Base-by-base conservation (phyloP, 2,888 invertebrate species). In the Hypomecis punctinalis region DNA sequence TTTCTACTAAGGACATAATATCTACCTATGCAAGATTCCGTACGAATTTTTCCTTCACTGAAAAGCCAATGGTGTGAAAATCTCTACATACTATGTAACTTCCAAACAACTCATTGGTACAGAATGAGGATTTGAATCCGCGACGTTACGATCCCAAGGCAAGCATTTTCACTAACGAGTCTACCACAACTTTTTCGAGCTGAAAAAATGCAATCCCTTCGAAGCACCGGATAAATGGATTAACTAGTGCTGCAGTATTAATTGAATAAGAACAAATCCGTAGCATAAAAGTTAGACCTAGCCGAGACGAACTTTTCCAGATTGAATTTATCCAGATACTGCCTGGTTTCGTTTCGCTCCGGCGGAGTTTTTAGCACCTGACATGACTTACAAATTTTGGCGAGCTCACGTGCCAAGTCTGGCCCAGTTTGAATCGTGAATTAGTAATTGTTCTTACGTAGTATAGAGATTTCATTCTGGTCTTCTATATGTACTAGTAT, bases 351-450 rank as follows among this genome's bases (percentile, higher is more conserved):
- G 81, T 78, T 82, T 78, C 78, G 77, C 76, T 78, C 69, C 78
- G 71, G 77, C 69, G 76, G 80, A 86, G 83, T 86, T 87, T 87
- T 88, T 86, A 85, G 84, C 86, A 90, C 89, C 90, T 90, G 90
- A 89, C 87, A 75, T 79, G 88, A 88, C 85, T 89, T 84, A 84
- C 82, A 85, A 88, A 84, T 85, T 84, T 82, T 82, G 83, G 82
- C 84, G 77, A 82, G 81, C 77, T 79, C 75, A 75, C 71, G 77
- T 75, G 76, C 79, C 72, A 80, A 77, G 71, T 67, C 72, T 61
- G 68, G 66, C 70, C 68, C 71, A 71, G 76, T 74, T 72, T 65
- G 68, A 63, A 73, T 60, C 76, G 68, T 78, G 80, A 81, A 82
- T 83, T 81, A 83, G 77, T 81, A 73, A 82, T 79, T 76, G 73